Conservation (phyloP, 2,888 invertebrate genomes). For the Norana najaformis region DNA sequence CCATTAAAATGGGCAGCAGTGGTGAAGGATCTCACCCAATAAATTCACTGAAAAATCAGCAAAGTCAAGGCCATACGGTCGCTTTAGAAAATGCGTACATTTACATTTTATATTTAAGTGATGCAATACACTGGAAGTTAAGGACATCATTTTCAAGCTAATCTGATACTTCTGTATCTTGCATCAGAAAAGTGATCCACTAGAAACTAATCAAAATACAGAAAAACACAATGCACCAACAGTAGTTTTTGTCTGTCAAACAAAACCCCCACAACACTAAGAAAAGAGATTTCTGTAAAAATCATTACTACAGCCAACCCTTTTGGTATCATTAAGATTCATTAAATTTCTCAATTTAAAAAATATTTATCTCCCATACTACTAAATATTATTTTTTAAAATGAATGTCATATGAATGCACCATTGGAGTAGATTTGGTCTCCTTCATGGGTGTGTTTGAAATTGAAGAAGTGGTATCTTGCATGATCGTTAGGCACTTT, state of each 20-base stretch:
- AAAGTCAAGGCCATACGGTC: too few species aligned
- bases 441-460: conserved; percentile 89
- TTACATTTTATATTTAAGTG: too few species aligned
- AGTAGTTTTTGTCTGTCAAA: not conserved
- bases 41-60: too few species aligned
- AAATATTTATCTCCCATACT: not conserved
- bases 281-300: not conserved
- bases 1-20: too few species aligned
- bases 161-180: not conserved
- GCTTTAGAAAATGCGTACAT: too few species aligned
- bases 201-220: not conserved
- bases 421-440: conserved; percentile 74
- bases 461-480: conserved; percentile 87
- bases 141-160: not conserved
- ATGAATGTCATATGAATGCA: conserved; percentile 60
- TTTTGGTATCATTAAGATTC: not conserved
- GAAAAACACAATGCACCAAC: not conserved
- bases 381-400: not conserved
- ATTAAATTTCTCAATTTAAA: not conserved
- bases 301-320: not conserved
- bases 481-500: conserved; percentile 83
- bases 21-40: too few species aligned
- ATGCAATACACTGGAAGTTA: not conserved
- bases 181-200: not conserved
- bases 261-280: not conserved